Evolutionary conservation across 2,888 invertebrate species (phyloP).

Genomic region (Rhamnusium bicolor): DNA sequence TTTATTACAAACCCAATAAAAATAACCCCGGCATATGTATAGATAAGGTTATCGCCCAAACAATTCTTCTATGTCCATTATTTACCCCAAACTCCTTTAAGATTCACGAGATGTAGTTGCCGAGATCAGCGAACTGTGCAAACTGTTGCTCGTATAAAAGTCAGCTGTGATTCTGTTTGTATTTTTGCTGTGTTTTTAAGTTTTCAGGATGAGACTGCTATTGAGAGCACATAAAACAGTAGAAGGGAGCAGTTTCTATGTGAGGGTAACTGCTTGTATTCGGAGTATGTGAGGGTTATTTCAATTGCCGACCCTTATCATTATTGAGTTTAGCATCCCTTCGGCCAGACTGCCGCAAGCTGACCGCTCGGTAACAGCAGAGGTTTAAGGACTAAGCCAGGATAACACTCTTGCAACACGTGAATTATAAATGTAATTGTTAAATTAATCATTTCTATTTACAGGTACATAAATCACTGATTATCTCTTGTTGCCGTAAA

Average conservation of each 20-base stretch:
- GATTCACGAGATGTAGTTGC: slow-evolving; percentile 39
- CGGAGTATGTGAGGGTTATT: slow-evolving; percentile 62
- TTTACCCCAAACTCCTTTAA: slow-evolving; percentile 7
- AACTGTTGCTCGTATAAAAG: slow-evolving; percentile 50
- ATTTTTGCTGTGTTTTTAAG: slow-evolving; percentile 51
- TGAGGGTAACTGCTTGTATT: slow-evolving; percentile 57
- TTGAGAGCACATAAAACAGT: slow-evolving; percentile 55
- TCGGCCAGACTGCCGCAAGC: slow-evolving; percentile 54
- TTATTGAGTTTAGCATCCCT: slow-evolving; percentile 64
- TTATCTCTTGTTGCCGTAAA: slow-evolving; percentile 27
- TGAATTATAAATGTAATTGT: slow-evolving; percentile 53
- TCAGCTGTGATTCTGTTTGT: slow-evolving; percentile 50
- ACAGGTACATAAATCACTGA: slow-evolving; percentile 42
- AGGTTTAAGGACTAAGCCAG: slow-evolving; percentile 55
- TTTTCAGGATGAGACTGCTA: slow-evolving; percentile 46
- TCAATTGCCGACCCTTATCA: slow-evolving; percentile 66
- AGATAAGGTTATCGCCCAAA: slow-evolving; percentile 10
- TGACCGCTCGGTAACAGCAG: slow-evolving; percentile 55
- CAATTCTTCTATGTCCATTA: slow-evolving; percentile 9
- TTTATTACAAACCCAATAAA: background rate
- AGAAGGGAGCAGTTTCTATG: slow-evolving; percentile 49
- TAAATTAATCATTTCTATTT: slow-evolving; percentile 45
- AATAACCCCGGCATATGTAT: background rate
- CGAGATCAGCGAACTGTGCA: slow-evolving; percentile 47
- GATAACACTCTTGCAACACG: slow-evolving; percentile 53